Evolutionary conservation across 2,888 invertebrate genomes (phyloP), one percentile per base, ranked within the genome.

Genomic region (Lamellibrachia satsuma): DNA sequence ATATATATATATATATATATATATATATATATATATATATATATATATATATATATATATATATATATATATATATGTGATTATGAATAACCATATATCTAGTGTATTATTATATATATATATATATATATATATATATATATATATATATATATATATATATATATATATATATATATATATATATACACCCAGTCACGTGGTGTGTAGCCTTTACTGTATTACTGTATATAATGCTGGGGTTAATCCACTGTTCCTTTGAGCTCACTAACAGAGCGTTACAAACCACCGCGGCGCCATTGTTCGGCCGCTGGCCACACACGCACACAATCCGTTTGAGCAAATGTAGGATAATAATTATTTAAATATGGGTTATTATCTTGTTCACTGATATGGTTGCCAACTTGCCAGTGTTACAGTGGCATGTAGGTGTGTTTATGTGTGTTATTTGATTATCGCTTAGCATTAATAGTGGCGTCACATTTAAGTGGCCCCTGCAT

Each of bases 301-400:
- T 75, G n/a, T 22, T 75, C 22, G 0, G 75, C 22, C 75, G 3
- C 55, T 75, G 22, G 22, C 15, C 22, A 39, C 75, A 2, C 75
- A 75, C 75, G 75, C 22, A 22, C 6, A 75, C 75, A 3, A 6
- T 75, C 6, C 75, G 75, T n/a, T 22, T 22, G 15, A 22, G 75
- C n/a, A 75, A 22, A 75, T 75, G 75, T n/a, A 75, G n/a, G 75
- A 75, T 75, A 75, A 75, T 22, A 75, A 39, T 39, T 39, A 39
- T 11, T 75, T 75, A 75, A 75, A 75, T 22, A 75, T 75, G n/a
- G 75, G 75, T 75, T 75, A 75, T 75, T 75, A 75, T 75, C 75
- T n/a, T 22, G 75, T 75, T 22, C 75, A 75, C n/a, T 75, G 75
- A 22, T 22, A 75, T n/a, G n/a, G 75, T 22, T 75, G 75, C 75